phyloP scores from a whole-genome alignment of 30 jellyfish, hydroid and myxozoan species.

The Haliclystus octoradiatus region DNA sequence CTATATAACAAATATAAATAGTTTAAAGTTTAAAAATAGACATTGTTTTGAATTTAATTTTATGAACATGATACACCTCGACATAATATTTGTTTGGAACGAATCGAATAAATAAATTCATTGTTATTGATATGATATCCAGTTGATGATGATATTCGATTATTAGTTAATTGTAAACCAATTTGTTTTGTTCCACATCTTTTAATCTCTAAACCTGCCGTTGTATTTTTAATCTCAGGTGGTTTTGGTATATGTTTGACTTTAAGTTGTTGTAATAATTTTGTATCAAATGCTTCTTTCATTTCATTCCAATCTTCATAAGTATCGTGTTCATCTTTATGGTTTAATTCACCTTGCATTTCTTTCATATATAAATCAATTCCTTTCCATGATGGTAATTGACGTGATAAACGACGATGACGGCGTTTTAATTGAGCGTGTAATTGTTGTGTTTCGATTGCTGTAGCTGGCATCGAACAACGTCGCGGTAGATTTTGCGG shows the following conservation, averaged over 20 bases:
- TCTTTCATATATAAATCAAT: background rate
- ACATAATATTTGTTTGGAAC: background rate
- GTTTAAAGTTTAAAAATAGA: too few relatives aligned
- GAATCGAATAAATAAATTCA: background rate
- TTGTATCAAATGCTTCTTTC: background rate
- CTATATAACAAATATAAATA: too few relatives aligned
- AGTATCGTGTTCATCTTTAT: background rate
- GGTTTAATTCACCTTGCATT: background rate
- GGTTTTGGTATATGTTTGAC: background rate
- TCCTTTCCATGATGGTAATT: background rate
- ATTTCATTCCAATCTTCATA: background rate
- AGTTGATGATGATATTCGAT: background rate
- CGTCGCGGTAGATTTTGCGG: background rate
- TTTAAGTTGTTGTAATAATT: background rate
- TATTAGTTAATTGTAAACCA: background rate
- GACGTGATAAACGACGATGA: background rate
- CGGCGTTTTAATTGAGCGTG: background rate
- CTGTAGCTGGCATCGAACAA: background rate
- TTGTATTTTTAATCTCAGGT: background rate
- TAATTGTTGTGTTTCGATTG: background rate
- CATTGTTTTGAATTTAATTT: too few relatives aligned
- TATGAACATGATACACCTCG: background rate
- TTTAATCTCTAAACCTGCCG: background rate
- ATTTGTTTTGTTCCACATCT: background rate
- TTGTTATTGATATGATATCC: background rate